Evolutionary conservation across 2,797 vertebrate species (phyloP), one percentile per base, ranked within the genome.

Genomic region (Pipistrellus pipistrellus): DNA sequence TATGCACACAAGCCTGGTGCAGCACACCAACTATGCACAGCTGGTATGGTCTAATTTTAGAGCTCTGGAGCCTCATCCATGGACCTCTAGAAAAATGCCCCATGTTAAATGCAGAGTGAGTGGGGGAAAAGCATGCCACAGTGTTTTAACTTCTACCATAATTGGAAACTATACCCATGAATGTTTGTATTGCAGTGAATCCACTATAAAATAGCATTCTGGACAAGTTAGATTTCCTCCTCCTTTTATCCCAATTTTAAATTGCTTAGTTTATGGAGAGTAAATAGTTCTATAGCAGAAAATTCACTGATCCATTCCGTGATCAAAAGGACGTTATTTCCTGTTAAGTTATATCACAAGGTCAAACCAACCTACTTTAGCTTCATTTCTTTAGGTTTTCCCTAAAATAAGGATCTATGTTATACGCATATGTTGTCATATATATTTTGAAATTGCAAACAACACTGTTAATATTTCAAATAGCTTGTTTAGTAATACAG

Each of bases 381-480:
- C 5, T 55, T 59, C n/a, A 83, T 91, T 95, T 94, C 23, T 72
- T 84, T 76, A 92, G n/a, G 53, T 84, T 97, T 97, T 12, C 3
- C 41, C n/a, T 46, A 96, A 93, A 88, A 38, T 32, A 90, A 46
- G 18, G 15, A 97, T 95, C 92, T 88, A 23, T 38, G 1, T 6
- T 96, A 68, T 80, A 85, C 90, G 91, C 72, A 95, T 93, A 95
- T 5, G 62, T 57, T 96, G 76, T 96, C 97, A 96, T 92, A 90
- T 94, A 78, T 88, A 96, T 96, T 97, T 97, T 95, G 66, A 78
- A 97, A 97, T 96, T 92, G 71, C 57, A 96, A 97, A 96, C 86
- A 97, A 90, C 55, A 85, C 48, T 85, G 75, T 97, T 96, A 97
- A 96, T 75, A 96, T 97, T 98, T 98, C 93, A 97, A 92, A 72